Conservation (phyloP, 2,797 vertebrate species). For the Sebastes umbrosus region DNA sequence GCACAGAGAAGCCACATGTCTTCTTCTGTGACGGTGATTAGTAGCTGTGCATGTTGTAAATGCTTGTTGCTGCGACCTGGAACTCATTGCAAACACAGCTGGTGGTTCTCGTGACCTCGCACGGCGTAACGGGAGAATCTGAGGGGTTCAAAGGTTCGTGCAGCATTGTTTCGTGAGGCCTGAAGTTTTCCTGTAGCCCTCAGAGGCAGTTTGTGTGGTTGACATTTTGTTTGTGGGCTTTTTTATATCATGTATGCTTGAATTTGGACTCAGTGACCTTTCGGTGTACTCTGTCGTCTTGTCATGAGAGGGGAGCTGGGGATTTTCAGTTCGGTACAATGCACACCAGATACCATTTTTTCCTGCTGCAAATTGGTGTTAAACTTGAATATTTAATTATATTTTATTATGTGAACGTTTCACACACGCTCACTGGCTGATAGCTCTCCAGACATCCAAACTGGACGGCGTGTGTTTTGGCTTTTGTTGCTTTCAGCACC, state of each 20-base stretch:
- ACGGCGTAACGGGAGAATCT: not conserved
- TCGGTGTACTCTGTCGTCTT: not conserved
- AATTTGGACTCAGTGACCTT: slow-evolving; percentile 18
- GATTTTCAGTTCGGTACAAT: not conserved
- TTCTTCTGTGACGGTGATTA: slow-evolving; percentile 27
- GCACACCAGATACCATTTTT: not conserved
- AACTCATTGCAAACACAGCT: slow-evolving; percentile 43
- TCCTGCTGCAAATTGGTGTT: not conserved
- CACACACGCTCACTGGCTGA: not conserved
- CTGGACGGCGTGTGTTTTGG: not conserved
- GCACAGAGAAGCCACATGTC: not conserved
- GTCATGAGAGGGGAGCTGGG: not conserved
- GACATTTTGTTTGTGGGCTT: not conserved
- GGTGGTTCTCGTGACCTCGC: slow-evolving; percentile 25
- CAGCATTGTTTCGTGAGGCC: slow-evolving; percentile 8
- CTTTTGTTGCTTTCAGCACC: slow-evolving; percentile 18
- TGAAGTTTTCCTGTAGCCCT: not conserved
- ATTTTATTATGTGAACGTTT: not conserved
- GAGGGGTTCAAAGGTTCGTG: slow-evolving; percentile 19
- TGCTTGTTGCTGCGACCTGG: not conserved
- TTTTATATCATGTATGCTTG: not conserved
- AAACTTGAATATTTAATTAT: not conserved
- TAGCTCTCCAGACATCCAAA: not conserved
- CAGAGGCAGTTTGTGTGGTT: not conserved
- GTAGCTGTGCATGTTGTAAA: not conserved